phyloP scores from a whole-genome alignment of 2,888 invertebrate species.

The Gymnoscelis rufifasciata region DNA sequence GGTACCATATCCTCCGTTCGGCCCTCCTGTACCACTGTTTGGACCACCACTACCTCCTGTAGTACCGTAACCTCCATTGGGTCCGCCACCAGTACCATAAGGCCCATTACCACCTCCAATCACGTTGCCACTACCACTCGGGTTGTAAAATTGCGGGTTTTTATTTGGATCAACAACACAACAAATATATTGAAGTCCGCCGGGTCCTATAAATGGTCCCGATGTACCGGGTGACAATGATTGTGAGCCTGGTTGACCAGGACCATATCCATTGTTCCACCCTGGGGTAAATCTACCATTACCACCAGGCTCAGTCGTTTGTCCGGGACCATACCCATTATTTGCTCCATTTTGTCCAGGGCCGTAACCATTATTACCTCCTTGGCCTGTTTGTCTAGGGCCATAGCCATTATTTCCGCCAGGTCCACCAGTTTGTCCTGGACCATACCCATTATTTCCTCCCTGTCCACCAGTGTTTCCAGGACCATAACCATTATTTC shows the following conservation, averaged over 20 bases:
- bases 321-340: not conserved
- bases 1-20: slow-evolving; percentile 2
- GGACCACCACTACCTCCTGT: slow-evolving; percentile 1
- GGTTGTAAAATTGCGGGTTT: slow-evolving; percentile 29
- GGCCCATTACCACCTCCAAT: slow-evolving; percentile 6
- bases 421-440: too few relatives aligned
- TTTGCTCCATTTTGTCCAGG: slow-evolving; percentile 1
- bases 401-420: too few relatives aligned
- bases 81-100: not conserved
- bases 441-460: not conserved
- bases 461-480: slow-evolving; percentile 3
- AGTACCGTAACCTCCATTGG: not conserved
- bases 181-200: slow-evolving; percentile 43
- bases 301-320: too few relatives aligned
- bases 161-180: slow-evolving; percentile 40
- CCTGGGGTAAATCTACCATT: too few relatives aligned
- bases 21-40: slow-evolving; percentile 1
- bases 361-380: too few relatives aligned
- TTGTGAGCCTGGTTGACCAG: too few relatives aligned
- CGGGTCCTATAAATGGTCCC: slow-evolving; percentile 37
- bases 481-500: slow-evolving; percentile 2
- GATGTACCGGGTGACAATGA: slow-evolving; percentile 25
- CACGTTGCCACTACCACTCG: slow-evolving; percentile 19
- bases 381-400: too few relatives aligned
- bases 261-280: not conserved